Base-by-base conservation (phyloP, 2,797 vertebrate genomes). In the Salarias fasciatus region DNA sequence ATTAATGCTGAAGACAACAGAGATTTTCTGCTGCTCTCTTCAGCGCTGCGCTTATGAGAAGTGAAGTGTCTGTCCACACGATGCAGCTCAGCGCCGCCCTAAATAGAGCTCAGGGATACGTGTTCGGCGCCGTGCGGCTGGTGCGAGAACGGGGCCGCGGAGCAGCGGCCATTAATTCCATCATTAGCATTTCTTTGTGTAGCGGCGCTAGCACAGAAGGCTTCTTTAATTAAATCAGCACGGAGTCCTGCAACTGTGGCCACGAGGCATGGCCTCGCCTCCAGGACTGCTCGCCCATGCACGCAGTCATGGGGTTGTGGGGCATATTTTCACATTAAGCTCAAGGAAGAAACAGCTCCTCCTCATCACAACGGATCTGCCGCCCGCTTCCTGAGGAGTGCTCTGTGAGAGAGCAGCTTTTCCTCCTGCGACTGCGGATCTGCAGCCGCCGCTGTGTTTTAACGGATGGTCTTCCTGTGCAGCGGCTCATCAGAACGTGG, bases 191-290 rank as follows among this genome's bases (percentile, higher is more conserved):
- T 74, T 61, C 85, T 88, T 72, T 68, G 75, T 77, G 76, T 77
- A 65, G 82, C 69, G 44, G 62, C 54, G 70, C 75, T 12, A 70
- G 71, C 83, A 72, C 80, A 85, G 77, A 79, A 71, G 78, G 78
- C 77, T 61, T 44, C 63, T 80, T 83, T 91, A 91, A 92, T 92
- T 89, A 85, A 90, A 92, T 91, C 83, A 87, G 81, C 12, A 43
- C 61, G 66, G 46, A 87, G 74, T 1, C 40, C 59, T 61, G 72
- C 79, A 84, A 57, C 73, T 43, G 77, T 81, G 60, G 80, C 89
- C 88, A 84, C 62, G 48, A 90, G 89, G 85, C 72, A 5, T 86
- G 38, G 59, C 49, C 45, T 72, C 0, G 71, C 85, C 80, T 30
- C 53, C 53, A 56, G 91, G 18, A 24, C 55, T 24, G 15, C 77